A percentile compares a stretch with the other conserved stretches of the same genome.
phyloP scores from a whole-genome alignment of 2,888 invertebrate genomes.

The Mechanitis mazaeus region DNA sequence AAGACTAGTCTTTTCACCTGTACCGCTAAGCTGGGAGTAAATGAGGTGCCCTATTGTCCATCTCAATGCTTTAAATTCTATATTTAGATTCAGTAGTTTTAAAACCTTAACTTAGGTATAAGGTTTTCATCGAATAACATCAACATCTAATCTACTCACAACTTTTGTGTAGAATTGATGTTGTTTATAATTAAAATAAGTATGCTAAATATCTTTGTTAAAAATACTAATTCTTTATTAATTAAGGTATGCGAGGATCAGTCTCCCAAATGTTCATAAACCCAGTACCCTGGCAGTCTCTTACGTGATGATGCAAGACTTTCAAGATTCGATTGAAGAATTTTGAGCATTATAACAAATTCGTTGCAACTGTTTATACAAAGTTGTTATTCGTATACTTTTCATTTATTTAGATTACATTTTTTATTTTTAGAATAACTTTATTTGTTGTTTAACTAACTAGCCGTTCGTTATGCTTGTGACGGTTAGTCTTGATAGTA shows the following conservation, averaged over 20 bases:
- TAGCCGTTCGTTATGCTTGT: constrained; percentile 26
- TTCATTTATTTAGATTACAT: constrained; percentile 17
- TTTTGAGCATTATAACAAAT: background rate
- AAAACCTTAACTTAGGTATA: too few species aligned
- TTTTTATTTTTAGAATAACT: constrained; percentile 26
- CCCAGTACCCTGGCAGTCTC: constrained; percentile 79
- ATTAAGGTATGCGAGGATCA: constrained; percentile 79
- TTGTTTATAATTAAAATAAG: too few species aligned
- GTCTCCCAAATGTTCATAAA: constrained; percentile 80
- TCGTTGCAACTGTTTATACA: background rate
- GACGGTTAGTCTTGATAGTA: background rate
- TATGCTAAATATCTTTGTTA: background rate
- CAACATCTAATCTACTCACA: too few species aligned
- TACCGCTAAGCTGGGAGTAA: constrained; percentile 79
- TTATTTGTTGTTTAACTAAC: constrained; percentile 27
- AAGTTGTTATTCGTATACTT: constrained; percentile 7
- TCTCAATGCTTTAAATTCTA: too few species aligned
- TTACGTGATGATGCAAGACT: constrained; percentile 40
- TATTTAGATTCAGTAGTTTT: too few species aligned
- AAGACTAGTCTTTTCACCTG: constrained; percentile 67
- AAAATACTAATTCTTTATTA: constrained; percentile 23
- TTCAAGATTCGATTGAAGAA: background rate
- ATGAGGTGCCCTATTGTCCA: constrained; percentile 48
- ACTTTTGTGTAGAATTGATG: too few species aligned
- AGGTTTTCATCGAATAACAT: too few species aligned